Percentiles rank a stretch among this genome's conserved stretches.
Conservation (phyloP, 2,797 vertebrate species). For the Allochrocebus solatus region DNA sequence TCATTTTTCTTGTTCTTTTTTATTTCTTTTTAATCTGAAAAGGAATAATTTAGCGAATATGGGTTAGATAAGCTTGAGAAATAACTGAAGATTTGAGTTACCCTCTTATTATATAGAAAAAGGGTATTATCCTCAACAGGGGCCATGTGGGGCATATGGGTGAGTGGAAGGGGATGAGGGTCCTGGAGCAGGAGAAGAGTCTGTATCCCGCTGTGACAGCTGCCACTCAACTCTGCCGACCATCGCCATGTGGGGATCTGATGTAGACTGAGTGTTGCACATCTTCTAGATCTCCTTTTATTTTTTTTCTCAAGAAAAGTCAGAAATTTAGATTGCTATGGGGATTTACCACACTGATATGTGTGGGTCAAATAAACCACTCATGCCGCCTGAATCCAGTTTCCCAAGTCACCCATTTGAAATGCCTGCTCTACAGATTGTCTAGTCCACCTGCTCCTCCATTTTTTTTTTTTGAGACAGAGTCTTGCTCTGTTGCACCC, state of each 20-base stretch:
- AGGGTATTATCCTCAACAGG: not conserved
- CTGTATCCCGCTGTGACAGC: not conserved
- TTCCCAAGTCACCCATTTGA: not conserved
- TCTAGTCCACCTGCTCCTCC: not conserved
- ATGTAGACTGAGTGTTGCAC: not conserved
- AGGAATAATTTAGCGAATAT: not conserved
- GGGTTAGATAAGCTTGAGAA: not conserved
- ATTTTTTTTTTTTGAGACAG: not conserved
- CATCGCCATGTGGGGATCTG: not conserved
- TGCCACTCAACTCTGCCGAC: not conserved
- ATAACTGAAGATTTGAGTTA: not conserved
- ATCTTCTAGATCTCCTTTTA: not conserved
- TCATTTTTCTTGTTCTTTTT: not conserved
- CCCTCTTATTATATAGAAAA: not conserved
- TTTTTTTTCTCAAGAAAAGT: not conserved
- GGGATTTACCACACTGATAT: not conserved
- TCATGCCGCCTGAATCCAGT: not conserved
- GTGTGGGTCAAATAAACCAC: not conserved
- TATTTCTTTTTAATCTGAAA: constrained; percentile 19
- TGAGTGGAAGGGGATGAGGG: not conserved
- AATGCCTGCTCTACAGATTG: not conserved
- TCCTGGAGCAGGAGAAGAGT: too few species aligned
- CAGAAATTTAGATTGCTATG: not conserved
- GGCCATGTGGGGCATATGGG: not conserved
- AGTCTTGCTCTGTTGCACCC: not conserved